Conservation (phyloP, 1,140 invertebrate genomes). For the Nebria ingens region DNA sequence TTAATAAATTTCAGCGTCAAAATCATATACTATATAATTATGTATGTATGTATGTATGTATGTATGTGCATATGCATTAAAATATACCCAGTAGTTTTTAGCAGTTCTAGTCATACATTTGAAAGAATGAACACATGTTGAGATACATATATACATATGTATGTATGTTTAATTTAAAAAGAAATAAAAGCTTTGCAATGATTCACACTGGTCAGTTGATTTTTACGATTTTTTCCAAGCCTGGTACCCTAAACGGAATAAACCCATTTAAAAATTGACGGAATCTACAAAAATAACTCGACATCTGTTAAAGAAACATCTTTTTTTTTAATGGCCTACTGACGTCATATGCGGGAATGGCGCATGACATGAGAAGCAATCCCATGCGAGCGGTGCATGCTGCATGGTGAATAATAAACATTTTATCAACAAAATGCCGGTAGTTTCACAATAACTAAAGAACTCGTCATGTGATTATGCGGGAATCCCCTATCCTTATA, state of each 20-base stretch:
- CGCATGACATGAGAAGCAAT: not conserved
- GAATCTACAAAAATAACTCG: not conserved
- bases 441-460: not conserved
- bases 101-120: too few species aligned
- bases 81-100: too few species aligned
- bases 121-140: too few species aligned
- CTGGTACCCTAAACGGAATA: not conserved
- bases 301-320: not conserved
- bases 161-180: too few species aligned
- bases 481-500: too few species aligned
- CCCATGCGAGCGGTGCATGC: not conserved
- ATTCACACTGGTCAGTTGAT: not conserved
- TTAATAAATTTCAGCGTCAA: too few species aligned
- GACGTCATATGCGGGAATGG: not conserved
- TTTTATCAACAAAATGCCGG: too few species aligned
- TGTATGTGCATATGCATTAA: too few species aligned
- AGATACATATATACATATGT: too few species aligned
- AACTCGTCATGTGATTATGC: too few species aligned
- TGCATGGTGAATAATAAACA: not conserved
- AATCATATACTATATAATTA: too few species aligned
- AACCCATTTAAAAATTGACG: not conserved
- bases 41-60: too few species aligned
- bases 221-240: not conserved
- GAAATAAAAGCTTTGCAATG: not conserved
- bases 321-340: not conserved